Percentiles rank a stretch among this genome's conserved stretches.
Evolutionary conservation across 2,888 invertebrate species (phyloP).

Genomic region (Melipona bicolor): DNA sequence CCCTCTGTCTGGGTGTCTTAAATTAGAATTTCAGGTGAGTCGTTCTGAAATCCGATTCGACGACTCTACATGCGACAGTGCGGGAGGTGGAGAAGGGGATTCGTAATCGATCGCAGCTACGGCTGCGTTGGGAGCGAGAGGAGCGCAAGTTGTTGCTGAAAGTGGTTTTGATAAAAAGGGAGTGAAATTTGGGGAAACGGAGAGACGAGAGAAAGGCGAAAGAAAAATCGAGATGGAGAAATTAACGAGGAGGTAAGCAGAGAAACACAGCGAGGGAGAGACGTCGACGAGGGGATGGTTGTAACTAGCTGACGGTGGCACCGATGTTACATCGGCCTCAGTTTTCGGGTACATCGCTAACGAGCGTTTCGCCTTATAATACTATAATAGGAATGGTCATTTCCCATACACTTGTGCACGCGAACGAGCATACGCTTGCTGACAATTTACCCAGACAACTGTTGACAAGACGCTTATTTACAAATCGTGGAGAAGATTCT

Average conservation of each 20-base stretch:
- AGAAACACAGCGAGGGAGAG: not conserved
- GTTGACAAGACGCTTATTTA: constrained; percentile 46
- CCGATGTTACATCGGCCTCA: constrained; percentile 40
- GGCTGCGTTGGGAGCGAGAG: constrained; percentile 16
- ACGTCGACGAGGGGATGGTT: constrained; percentile 25
- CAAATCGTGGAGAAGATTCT: constrained; percentile 36
- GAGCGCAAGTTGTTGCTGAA: constrained; percentile 6
- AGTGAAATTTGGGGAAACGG: not conserved
- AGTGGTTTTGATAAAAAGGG: constrained; percentile 29
- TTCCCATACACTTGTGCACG: constrained; percentile 55
- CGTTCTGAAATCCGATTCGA: constrained; percentile 71
- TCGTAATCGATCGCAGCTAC: constrained; percentile 65
- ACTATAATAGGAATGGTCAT: constrained; percentile 56
- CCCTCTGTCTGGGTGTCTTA: constrained; percentile 57
- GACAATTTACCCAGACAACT: constrained; percentile 8
- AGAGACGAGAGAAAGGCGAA: not conserved
- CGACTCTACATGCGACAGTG: constrained; percentile 55
- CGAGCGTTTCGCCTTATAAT: constrained; percentile 42
- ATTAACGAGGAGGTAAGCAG: not conserved
- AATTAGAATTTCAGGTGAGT: constrained; percentile 73
- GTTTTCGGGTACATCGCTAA: constrained; percentile 56
- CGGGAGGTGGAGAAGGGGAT: constrained; percentile 26
- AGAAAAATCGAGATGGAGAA: not conserved
- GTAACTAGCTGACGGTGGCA: constrained; percentile 37
- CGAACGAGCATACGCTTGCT: constrained; percentile 51